Base-by-base conservation (phyloP, 1,140 invertebrate species). In the Magallana angulata region DNA sequence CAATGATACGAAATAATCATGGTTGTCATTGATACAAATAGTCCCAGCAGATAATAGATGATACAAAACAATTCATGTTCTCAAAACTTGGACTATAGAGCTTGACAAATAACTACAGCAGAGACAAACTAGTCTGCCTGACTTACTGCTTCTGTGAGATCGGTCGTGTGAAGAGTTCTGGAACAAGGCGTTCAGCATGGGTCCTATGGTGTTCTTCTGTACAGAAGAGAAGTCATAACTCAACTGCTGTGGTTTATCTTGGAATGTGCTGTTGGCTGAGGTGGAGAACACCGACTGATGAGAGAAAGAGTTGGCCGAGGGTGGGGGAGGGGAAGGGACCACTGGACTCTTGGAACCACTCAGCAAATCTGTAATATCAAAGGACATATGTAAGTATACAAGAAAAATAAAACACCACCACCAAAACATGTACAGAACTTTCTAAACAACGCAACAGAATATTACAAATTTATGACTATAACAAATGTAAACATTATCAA, bases 281-380 rank as follows among this genome's bases (percentile, higher is more conserved):
- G 90, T 60, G 7, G 85, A 90, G 71, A 90, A 90, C 24, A 83
- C 82, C 2, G 87, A 86, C 57, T 83, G 85, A 12, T 92, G 91
- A 87, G 90, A 91, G 48, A 91, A 57, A 0, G 89, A 85, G 8
- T 89, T 83, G 7, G 83, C 89, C 3, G 88, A 87, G 1, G 90
- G 85, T 6, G 91, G 90, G 57, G 92, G 90, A 1, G 93, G 92
- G 24, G 93, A 93, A 2, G 91, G 91, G 14, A 92, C 89, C 36
- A 91, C 81, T 48, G 93, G 92, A 86, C 93, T 93, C 76, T 87
- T 90, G 7, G 90, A 89, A 24, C 92, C 93, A 90, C 92, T 91
- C 59, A 93, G 68, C n/a, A 93, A 88, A 85, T 93, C 92, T 93
- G 88, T 68, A 90, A 90, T 57, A 62, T 76, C 60, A 82, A 82